These are phyloP conservation scores for Hyaena hyaena DNA, from an alignment of 2,113 vertebrate genomes.

Conservation along the genomic window DNA sequence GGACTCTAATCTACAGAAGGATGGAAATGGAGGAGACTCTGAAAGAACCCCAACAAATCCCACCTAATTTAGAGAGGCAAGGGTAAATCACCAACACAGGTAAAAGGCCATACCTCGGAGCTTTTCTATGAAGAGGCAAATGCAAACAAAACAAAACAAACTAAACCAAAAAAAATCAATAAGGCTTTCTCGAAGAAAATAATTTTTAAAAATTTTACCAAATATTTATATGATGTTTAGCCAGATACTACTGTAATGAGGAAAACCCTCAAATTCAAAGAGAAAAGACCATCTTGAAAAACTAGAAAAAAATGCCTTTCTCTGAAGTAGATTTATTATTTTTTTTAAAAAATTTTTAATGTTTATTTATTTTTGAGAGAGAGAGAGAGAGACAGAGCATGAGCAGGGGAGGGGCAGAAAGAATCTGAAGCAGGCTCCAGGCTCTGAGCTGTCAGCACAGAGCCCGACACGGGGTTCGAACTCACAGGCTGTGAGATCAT, in stretches of 20 bases:
- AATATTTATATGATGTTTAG: constrained; percentile 15
- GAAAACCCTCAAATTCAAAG: constrained; percentile 2
- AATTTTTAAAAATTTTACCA: not conserved
- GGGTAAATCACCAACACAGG: not conserved
- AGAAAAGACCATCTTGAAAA: not conserved
- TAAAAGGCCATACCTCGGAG: not conserved
- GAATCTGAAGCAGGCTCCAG: no score
- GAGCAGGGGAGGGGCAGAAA: no score
- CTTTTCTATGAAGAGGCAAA: not conserved
- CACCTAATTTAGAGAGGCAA: not conserved
- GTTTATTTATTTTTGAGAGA: no score
- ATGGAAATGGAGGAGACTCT: not conserved
- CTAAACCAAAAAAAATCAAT: not conserved
- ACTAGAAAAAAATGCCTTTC: not conserved
- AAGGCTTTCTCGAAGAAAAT: not conserved
- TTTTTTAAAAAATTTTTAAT: no score
- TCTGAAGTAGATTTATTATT: not conserved
- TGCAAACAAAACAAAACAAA: not conserved
- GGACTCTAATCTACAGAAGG: not conserved
- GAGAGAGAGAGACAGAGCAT: no score
- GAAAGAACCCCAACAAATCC: not conserved
- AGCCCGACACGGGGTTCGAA: no score
- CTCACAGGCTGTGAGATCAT: no score
- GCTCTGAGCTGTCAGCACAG: no score
- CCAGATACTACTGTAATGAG: not conserved